phyloP scores from a whole-genome alignment of 2,113 vertebrate genomes.

The Eublepharis macularius region DNA sequence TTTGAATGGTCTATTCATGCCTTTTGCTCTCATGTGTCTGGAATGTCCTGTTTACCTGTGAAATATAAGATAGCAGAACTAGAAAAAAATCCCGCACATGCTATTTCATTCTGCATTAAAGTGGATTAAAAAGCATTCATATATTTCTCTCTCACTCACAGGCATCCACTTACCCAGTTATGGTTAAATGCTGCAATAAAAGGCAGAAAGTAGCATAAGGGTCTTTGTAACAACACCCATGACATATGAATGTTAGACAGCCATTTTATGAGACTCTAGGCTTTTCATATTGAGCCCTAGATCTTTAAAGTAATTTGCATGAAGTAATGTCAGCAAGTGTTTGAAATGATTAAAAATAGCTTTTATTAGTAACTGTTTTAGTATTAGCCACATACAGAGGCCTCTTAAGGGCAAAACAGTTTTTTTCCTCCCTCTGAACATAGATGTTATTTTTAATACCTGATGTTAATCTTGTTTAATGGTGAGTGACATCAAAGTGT shows the following conservation, averaged over 20 bases:
- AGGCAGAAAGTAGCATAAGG: not conserved
- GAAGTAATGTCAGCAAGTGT: conserved; percentile 13
- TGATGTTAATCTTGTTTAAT: conserved; percentile 60
- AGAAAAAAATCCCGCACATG: not conserved
- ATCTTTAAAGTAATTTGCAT: not conserved
- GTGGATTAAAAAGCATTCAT: not conserved
- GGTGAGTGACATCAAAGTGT: conserved; percentile 31
- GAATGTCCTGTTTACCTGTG: conserved; percentile 3
- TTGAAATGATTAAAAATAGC: conserved; percentile 35
- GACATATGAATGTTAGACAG: conserved; percentile 1
- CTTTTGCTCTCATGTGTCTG: not conserved
- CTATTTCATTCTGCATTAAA: conserved; percentile 2
- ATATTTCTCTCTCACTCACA: fast-evolving
- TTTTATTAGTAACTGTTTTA: conserved; percentile 2
- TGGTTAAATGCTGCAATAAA: not conserved
- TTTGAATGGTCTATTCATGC: not conserved
- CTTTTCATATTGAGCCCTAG: not conserved
- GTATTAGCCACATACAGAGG: not conserved
- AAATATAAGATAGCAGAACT: conserved; percentile 30
- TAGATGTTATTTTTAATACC: conserved; percentile 61
- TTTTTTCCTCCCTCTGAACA: fast-evolving
- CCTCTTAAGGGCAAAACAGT: conserved; percentile 41
- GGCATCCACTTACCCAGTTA: not conserved
- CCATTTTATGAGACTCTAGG: not conserved
- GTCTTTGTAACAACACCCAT: not conserved